Conservation (phyloP, 2,113 vertebrate genomes). For the Illadopsis cleaveri region DNA sequence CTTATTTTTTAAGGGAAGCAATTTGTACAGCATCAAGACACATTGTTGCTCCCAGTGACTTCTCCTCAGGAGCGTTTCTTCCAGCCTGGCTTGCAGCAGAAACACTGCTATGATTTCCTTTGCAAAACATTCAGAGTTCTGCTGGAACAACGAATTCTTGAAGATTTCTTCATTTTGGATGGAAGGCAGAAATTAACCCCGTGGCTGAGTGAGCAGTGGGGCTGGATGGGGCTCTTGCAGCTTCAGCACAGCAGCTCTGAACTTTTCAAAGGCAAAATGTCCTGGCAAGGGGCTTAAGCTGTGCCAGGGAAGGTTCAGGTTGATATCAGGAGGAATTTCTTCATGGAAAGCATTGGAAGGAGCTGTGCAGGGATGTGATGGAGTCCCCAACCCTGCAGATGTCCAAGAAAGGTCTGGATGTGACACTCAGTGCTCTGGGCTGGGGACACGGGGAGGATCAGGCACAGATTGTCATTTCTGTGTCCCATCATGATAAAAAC, state of each 20-base stretch:
- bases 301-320: background rate
- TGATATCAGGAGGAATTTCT: background rate
- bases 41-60: background rate
- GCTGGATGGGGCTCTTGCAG: background rate
- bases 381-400: background rate
- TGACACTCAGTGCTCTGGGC: background rate
- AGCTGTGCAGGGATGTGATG: background rate
- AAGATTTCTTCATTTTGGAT: background rate
- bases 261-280: background rate
- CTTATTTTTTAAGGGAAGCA: constrained; percentile 11
- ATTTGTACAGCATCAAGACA: background rate
- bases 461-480: background rate
- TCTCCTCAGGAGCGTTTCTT: background rate
- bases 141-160: background rate
- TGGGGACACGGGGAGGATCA: background rate
- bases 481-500: background rate
- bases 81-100: background rate
- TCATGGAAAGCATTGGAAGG: background rate
- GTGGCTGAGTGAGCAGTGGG: background rate
- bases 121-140: background rate
- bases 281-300: background rate
- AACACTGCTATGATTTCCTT: background rate
- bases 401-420: accelerated
- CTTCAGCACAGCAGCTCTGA: background rate
- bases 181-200: background rate